Evolutionary conservation across 2,888 invertebrate genomes (phyloP), one percentile per base, ranked within the genome.

Genomic region (Hyalella azteca): DNA sequence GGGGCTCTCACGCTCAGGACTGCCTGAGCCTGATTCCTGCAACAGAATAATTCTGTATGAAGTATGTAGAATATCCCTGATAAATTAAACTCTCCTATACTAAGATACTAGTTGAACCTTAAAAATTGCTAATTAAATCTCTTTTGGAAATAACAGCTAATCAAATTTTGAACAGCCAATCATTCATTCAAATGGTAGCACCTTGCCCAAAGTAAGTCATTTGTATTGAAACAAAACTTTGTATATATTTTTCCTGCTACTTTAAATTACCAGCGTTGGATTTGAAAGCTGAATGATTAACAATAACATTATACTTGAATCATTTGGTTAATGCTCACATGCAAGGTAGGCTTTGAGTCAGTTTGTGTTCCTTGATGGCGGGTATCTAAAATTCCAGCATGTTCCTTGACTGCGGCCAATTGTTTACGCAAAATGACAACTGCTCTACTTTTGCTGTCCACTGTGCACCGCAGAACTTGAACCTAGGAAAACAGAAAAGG

Each of bases 361-460:
- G 41, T 45, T 73, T 73, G 73, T 9, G 22, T 39, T 73, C n/a
- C 45, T n/a, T 45, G 3, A 11, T 76, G 45, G 22, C 4, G 32
- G 32, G 2, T 22, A 9, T 66, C 73, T 5, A n/a, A 22, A 29
- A 40, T 22, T 9, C 73, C 48, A 76, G 41, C 36, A 41, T 76
- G 41, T 41, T 40, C 73, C 77, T 81, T 81, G 29, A 81, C 81
- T 60, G 81, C 80, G 48, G 81, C 80, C 22, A 83, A 54, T 49
- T 83, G 81, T 26, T 75, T 32, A 29, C 83, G 50, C 36, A 83
- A 50, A 48, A 83, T 83, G 15, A 73, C 78, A 26, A 83, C 81
- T 5, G 83, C 83, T 9, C 76, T 81, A 79, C 79, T 81, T 66
- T 83, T 83, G 76, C 83, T 83, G 36, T 83, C 83, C 48, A 83